These are phyloP conservation scores for Drosophila merina DNA, from an alignment of 2,888 invertebrate genomes.

Conservation along the genomic window DNA sequence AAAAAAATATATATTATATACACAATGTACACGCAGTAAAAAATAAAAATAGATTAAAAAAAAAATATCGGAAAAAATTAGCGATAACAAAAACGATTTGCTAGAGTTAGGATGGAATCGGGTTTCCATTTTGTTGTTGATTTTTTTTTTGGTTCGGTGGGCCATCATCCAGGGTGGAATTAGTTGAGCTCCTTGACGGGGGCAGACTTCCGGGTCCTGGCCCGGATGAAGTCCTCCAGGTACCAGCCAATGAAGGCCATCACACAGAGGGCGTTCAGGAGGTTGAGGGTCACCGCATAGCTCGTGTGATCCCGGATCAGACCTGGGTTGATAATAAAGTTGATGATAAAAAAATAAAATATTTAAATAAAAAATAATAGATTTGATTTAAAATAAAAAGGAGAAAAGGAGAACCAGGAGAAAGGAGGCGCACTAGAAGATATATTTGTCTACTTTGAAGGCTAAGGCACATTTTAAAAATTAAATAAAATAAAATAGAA, in stretches of 20 bases:
- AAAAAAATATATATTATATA: conserved; percentile 49
- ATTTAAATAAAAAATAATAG: too few relatives aligned
- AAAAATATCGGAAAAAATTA: conserved; percentile 20
- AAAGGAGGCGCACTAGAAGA: too few relatives aligned
- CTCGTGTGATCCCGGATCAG: conserved; percentile 87
- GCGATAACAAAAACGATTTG: conserved; percentile 50
- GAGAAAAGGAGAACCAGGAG: not conserved
- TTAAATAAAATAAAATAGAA: not conserved
- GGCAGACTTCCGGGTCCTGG: conserved; percentile 40
- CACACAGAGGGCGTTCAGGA: conserved; percentile 87
- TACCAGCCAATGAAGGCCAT: conserved; percentile 87
- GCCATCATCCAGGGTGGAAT: conserved; percentile 1
- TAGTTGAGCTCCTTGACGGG: conserved; percentile 22
- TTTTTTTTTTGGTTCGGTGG: not conserved
- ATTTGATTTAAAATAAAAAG: not conserved
- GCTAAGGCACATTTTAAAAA: not conserved
- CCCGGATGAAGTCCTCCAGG: conserved; percentile 83
- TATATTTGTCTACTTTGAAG: too few relatives aligned
- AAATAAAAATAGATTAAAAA: conserved; percentile 22
- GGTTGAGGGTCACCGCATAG: conserved; percentile 87
- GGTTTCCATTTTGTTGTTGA: not conserved
- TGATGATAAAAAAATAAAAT: not conserved
- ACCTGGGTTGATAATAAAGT: conserved; percentile 84
- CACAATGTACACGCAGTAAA: conserved; percentile 59
- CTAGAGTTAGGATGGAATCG: conserved; percentile 45